phyloP scores from a whole-genome alignment of 1,140 invertebrate species.

The Chrysoperla carnea region DNA sequence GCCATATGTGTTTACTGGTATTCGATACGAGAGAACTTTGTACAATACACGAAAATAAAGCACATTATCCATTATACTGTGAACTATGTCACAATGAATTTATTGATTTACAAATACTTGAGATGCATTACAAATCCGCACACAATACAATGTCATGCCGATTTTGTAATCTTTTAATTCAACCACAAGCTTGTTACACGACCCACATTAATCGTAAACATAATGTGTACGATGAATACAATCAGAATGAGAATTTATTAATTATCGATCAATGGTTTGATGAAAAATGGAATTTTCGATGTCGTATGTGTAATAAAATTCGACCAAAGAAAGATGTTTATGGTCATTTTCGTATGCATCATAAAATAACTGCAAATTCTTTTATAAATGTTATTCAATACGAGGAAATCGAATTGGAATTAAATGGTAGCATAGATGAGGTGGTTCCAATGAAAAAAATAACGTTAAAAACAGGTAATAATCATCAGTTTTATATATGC shows the following conservation, averaged over 20 bases:
- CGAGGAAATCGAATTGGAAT: background rate
- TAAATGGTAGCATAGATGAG: background rate
- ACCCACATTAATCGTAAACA: background rate
- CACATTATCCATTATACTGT: background rate
- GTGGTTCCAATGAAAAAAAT: background rate
- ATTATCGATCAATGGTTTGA: background rate
- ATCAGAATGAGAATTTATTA: background rate
- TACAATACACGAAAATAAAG: background rate
- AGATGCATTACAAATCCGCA: conserved; percentile 1
- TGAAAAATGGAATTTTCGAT: conserved; percentile 5
- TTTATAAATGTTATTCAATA: conserved; percentile 3
- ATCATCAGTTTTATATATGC: no score
- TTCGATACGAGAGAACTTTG: background rate
- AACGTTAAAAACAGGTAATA: no score
- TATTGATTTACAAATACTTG: background rate
- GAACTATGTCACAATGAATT: background rate
- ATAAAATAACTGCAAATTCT: conserved; percentile 4
- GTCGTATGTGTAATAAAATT: conserved; percentile 6
- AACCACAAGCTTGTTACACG: conserved; percentile 6
- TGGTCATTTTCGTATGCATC: conserved; percentile 8
- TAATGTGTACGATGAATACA: background rate
- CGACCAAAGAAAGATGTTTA: conserved; percentile 5
- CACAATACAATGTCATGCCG: conserved; percentile 6
- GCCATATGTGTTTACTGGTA: background rate
- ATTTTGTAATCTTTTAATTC: conserved; percentile 7